Conservation (phyloP, 2,888 invertebrate genomes). For the Nycteola revayana region DNA sequence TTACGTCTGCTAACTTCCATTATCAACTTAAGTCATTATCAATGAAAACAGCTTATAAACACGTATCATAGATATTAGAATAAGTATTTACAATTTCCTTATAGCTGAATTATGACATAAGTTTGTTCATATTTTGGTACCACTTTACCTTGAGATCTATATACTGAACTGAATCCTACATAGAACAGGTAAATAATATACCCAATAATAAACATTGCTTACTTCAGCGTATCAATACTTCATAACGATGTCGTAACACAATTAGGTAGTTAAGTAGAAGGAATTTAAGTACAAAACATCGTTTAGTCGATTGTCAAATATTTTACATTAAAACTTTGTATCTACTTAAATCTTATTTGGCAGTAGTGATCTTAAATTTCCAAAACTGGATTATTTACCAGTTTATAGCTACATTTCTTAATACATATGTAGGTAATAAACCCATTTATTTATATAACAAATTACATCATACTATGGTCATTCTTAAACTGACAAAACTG, state of each 20-base stretch:
- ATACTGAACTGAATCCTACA: slow-evolving; percentile 14
- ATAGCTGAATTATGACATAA: slow-evolving; percentile 51
- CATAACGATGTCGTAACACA: slow-evolving; percentile 37
- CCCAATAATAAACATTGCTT: slow-evolving; percentile 37
- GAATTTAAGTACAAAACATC: slow-evolving; percentile 69
- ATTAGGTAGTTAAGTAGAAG: slow-evolving; percentile 40
- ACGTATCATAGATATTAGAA: slow-evolving; percentile 62
- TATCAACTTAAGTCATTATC: slow-evolving; percentile 45
- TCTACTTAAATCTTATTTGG: slow-evolving; percentile 73
- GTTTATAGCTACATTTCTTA: slow-evolving; percentile 62
- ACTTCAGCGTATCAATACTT: slow-evolving; percentile 35
- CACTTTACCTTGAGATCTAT: slow-evolving; percentile 30
- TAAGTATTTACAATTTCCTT: slow-evolving; percentile 73
- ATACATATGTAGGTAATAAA: slow-evolving; percentile 56
- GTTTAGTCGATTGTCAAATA: slow-evolving; percentile 50
- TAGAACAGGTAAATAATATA: slow-evolving; percentile 10
- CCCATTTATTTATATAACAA: slow-evolving; percentile 60
- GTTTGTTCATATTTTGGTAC: slow-evolving; percentile 56
- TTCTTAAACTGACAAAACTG: slow-evolving; percentile 47
- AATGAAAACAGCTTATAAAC: slow-evolving; percentile 71
- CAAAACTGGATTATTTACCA: slow-evolving; percentile 58
- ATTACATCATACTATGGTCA: slow-evolving; percentile 63
- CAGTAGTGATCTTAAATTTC: slow-evolving; percentile 72
- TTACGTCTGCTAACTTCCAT: slow-evolving; percentile 37
- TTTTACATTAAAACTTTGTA: slow-evolving; percentile 71